phyloP scores from a whole-genome alignment of 2,797 vertebrate genomes.

The Parauchenoglanis ngamensis region DNA sequence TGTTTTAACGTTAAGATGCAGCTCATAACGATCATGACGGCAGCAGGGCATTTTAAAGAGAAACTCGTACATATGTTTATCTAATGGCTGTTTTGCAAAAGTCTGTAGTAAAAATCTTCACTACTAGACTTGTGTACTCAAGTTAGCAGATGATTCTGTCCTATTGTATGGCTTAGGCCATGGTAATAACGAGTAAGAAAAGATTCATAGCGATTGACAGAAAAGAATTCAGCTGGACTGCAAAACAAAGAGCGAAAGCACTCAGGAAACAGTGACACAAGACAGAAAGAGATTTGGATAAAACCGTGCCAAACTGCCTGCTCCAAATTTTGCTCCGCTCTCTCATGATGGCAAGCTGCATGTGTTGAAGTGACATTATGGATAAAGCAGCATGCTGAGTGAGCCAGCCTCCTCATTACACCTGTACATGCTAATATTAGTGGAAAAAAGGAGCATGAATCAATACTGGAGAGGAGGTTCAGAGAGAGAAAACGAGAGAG shows the following conservation, averaged over 20 bases:
- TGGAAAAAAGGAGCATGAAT: conserved; percentile 70
- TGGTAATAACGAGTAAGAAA: background rate
- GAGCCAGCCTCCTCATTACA: conserved; percentile 62
- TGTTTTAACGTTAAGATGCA: background rate
- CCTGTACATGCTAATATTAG: conserved; percentile 63
- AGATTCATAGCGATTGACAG: conserved; percentile 10
- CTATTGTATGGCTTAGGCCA: background rate
- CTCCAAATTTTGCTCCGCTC: conserved; percentile 17
- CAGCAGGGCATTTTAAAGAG: background rate
- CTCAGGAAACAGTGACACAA: conserved; percentile 10
- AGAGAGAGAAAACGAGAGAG: conserved; percentile 47
- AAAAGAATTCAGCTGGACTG: conserved; percentile 7
- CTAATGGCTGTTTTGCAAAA: background rate
- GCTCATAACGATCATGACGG: background rate
- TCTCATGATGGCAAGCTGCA: conserved; percentile 41
- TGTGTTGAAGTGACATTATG: conserved; percentile 55
- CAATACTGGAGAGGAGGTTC: conserved; percentile 69
- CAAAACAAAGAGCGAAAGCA: conserved; percentile 12
- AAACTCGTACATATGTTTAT: background rate
- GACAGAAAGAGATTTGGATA: conserved; percentile 18
- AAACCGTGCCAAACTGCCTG: conserved; percentile 37
- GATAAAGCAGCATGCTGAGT: conserved; percentile 52
- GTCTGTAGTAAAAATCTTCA: background rate
- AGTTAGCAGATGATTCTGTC: background rate
- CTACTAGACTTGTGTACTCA: background rate